Percentiles rank a stretch among this genome's conserved stretches.
Conservation (phyloP, 2,113 vertebrate genomes). For the Willisornis vidua region DNA sequence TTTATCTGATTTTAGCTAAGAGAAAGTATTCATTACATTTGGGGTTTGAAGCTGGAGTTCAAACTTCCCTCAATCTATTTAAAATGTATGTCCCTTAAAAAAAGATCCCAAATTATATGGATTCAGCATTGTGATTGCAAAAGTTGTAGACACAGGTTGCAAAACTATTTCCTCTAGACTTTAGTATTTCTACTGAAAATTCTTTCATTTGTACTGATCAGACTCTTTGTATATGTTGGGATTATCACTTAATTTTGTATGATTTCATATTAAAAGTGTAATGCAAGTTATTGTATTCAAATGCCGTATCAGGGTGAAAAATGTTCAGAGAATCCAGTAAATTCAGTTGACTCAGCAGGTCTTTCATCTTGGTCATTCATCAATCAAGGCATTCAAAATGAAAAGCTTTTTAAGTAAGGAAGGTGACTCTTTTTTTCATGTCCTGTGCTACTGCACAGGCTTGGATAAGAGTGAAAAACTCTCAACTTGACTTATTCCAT, state of each 20-base stretch:
- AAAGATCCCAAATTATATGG: background rate
- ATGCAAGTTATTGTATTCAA: background rate
- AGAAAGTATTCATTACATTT: background rate
- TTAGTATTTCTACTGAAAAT: background rate
- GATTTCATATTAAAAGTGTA: background rate
- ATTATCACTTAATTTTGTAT: background rate
- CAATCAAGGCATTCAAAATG: background rate
- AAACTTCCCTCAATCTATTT: background rate
- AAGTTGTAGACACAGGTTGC: background rate
- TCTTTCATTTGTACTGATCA: background rate
- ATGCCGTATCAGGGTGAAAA: constrained; percentile 68
- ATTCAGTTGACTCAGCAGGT: constrained; percentile 60
- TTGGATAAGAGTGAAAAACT: background rate
- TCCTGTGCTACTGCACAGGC: no score
- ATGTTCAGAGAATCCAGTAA: constrained; percentile 74
- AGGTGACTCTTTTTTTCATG: background rate
- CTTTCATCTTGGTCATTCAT: background rate
- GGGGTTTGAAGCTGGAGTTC: background rate
- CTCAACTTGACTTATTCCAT: background rate
- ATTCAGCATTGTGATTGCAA: fast-evolving
- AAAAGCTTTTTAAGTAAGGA: background rate
- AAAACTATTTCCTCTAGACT: background rate
- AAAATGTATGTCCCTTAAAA: background rate
- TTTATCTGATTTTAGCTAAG: background rate
- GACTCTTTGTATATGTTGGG: background rate